Evolutionary conservation across 2,888 invertebrate species (phyloP).

Genomic region (Lypha dubia): DNA sequence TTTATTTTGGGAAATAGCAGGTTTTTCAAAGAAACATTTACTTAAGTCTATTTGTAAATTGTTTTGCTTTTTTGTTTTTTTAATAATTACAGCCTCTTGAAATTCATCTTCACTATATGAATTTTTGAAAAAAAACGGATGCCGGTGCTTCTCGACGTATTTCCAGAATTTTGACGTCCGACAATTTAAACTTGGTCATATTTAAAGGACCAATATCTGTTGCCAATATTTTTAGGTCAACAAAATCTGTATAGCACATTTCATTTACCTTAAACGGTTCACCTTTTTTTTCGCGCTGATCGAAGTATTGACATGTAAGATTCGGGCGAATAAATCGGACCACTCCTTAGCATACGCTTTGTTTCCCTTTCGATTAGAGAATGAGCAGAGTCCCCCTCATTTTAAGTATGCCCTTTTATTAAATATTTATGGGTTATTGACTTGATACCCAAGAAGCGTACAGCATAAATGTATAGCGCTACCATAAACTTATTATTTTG

Average conservation of each 20-base stretch:
- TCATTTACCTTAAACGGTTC: constrained; percentile 30
- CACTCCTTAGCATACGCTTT: constrained; percentile 8
- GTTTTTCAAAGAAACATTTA: constrained; percentile 4
- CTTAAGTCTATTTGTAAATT: neutral
- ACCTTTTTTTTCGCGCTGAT: constrained; percentile 24
- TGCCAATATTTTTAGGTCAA: constrained; percentile 26
- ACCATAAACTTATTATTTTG: constrained; percentile 6
- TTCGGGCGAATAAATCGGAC: constrained; percentile 6
- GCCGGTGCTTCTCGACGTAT: constrained; percentile 50
- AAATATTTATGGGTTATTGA: constrained; percentile 19
- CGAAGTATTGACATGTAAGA: constrained; percentile 25
- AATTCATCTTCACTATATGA: constrained; percentile 26
- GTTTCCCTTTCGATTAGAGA: neutral
- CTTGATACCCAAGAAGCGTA: neutral
- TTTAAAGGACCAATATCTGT: constrained; percentile 56
- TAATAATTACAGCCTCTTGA: constrained; percentile 39
- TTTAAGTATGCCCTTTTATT: constrained; percentile 34
- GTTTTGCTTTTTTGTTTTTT: constrained; percentile 23
- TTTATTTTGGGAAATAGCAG: neutral
- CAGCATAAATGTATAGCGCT: neutral
- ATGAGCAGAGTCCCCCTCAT: constrained; percentile 14
- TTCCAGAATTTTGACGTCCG: constrained; percentile 46
- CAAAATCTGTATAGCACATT: constrained; percentile 28
- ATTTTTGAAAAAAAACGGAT: constrained; percentile 52
- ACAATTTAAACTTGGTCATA: constrained; percentile 57